A percentile compares a stretch with the other conserved stretches of the same genome.
Evolutionary conservation across 1,140 invertebrate genomes (phyloP).

Genomic region (Stegodyphus dumicola): DNA sequence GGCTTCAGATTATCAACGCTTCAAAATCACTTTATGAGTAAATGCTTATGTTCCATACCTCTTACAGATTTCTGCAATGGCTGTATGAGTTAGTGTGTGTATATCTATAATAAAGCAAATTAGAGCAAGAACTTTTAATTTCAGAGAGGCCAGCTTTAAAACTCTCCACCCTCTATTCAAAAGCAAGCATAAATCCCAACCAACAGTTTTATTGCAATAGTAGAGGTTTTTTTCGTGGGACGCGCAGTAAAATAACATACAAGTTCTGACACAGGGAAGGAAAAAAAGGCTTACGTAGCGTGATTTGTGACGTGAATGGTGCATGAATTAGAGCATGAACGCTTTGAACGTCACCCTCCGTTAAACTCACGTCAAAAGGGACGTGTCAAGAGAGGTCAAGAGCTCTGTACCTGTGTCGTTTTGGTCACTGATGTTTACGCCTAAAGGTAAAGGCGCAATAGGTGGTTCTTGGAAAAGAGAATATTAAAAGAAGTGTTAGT

Average conservation of each 20-base stretch:
- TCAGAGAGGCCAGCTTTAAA: background rate
- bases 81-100: too few relatives aligned
- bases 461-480: too few relatives aligned
- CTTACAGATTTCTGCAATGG: too few relatives aligned
- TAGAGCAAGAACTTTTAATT: too few relatives aligned
- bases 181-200: background rate
- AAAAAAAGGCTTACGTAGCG: conserved; percentile 6
- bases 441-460: too few relatives aligned
- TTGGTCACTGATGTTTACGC: background rate
- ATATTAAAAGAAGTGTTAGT: too few relatives aligned
- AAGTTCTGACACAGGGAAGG: background rate
- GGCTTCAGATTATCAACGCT: too few relatives aligned
- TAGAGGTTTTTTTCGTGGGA: background rate
- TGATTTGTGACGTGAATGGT: conserved; percentile 20
- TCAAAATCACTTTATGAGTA: too few relatives aligned
- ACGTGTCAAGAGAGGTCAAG: conserved; percentile 44
- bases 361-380: conserved; percentile 20
- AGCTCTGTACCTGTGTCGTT: background rate
- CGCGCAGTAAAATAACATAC: background rate
- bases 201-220: background rate
- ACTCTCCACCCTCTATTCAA: background rate
- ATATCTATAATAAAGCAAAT: too few relatives aligned
- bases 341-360: conserved; percentile 36
- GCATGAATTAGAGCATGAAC: conserved; percentile 47
- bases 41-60: too few relatives aligned